These are phyloP conservation scores for Chaunax sp. DNA, from an alignment of 2,797 vertebrate species.

Conservation along the genomic window DNA sequence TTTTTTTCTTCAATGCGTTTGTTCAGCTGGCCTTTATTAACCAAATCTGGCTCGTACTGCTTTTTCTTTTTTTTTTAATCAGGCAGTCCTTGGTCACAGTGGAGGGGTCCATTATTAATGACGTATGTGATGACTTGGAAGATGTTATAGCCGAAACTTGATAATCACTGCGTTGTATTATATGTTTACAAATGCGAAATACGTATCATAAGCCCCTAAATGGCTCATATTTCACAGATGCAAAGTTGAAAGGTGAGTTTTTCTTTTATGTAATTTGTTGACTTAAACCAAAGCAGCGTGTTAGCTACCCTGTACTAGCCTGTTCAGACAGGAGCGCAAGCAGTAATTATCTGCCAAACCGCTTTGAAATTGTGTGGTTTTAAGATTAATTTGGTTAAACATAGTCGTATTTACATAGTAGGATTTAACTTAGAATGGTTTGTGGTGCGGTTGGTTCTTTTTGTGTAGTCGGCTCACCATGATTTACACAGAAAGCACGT, in stretches of 20 bases:
- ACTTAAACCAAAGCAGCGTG: not conserved
- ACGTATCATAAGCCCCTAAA: slow-evolving; percentile 40
- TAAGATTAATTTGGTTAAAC: not conserved
- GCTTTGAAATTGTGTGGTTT: not conserved
- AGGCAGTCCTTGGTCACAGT: slow-evolving; percentile 45
- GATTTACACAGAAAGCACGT: not conserved
- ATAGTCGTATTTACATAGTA: fast-evolving
- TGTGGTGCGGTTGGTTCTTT: fast-evolving
- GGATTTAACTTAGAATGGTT: fast-evolving
- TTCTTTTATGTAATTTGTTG: not conserved
- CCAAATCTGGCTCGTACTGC: not conserved
- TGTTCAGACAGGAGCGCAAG: not conserved
- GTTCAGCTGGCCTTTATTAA: no score
- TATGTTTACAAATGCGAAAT: slow-evolving; percentile 43
- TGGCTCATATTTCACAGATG: slow-evolving; percentile 50
- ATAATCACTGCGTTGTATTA: not conserved
- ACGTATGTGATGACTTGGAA: slow-evolving; percentile 59
- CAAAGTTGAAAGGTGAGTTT: slow-evolving; percentile 71
- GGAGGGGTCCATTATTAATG: slow-evolving; percentile 47
- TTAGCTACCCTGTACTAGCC: slow-evolving; percentile 40
- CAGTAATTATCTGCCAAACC: slow-evolving; percentile 19
- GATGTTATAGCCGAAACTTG: slow-evolving; percentile 49
- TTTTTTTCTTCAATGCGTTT: no score
- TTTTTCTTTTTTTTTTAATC: slow-evolving; percentile 50
- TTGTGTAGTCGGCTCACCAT: not conserved